Percentiles rank a stretch among this genome's conserved stretches.
phyloP scores from a whole-genome alignment of 2,113 vertebrate genomes.

The Notothenia coriiceps region DNA sequence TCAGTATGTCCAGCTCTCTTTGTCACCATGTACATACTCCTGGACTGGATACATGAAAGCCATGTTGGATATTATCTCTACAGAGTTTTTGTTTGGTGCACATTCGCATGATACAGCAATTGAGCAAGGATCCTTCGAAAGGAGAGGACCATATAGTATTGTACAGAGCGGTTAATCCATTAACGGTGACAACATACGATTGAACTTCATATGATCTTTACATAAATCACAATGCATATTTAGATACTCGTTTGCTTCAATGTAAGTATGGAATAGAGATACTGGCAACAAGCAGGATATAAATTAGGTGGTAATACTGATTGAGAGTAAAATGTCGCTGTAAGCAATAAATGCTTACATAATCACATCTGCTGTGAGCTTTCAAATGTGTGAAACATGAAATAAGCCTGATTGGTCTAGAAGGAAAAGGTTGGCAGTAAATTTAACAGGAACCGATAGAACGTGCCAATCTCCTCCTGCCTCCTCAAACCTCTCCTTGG shows the following conservation, averaged over 20 bases:
- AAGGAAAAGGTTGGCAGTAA: constrained; percentile 12
- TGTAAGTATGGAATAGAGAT: not conserved
- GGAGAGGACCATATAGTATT: constrained; percentile 9
- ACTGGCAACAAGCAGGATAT: constrained; percentile 13
- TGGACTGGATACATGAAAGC: not conserved
- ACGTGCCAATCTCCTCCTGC: constrained; percentile 21
- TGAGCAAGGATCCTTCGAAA: constrained; percentile 16
- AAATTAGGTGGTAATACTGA: constrained; percentile 19
- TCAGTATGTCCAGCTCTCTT: constrained; percentile 17
- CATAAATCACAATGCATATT: constrained; percentile 16
- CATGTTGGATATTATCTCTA: constrained; percentile 15
- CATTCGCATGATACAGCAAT: constrained; percentile 26
- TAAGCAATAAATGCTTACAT: constrained; percentile 71
- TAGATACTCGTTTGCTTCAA: not conserved
- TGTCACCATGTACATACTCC: not conserved
- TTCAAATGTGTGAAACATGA: constrained; percentile 66
- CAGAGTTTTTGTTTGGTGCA: constrained; percentile 19
- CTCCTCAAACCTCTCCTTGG: constrained; percentile 29
- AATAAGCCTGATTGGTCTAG: constrained; percentile 55
- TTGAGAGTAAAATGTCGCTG: constrained; percentile 49
- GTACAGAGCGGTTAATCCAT: constrained; percentile 7
- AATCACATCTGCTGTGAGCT: constrained; percentile 67
- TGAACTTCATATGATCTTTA: not conserved
- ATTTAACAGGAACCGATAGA: constrained; percentile 27
- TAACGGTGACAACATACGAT: not conserved